A percentile compares a stretch with the other conserved stretches of the same genome.
phyloP scores from a whole-genome alignment of 1,140 invertebrate genomes.

The Megalonaias nervosa region DNA sequence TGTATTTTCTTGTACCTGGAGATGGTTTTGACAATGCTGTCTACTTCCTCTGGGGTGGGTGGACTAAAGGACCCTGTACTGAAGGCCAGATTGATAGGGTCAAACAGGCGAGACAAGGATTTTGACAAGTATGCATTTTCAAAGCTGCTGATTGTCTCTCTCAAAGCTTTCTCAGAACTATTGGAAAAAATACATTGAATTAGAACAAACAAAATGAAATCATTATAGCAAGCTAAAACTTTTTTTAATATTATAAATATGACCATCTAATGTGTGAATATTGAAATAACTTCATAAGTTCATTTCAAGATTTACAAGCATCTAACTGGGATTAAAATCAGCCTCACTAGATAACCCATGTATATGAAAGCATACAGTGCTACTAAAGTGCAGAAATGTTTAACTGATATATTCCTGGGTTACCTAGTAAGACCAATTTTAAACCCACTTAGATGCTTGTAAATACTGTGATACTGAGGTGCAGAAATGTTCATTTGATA shows the following conservation, averaged over 20 bases:
- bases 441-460: too few relatives aligned
- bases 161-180: constrained; percentile 71
- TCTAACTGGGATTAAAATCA: neutral
- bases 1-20: constrained; percentile 73
- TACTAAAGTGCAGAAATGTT: too few relatives aligned
- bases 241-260: too few relatives aligned
- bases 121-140: constrained; percentile 91
- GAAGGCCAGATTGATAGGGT: constrained; percentile 90
- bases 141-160: constrained; percentile 77
- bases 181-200: constrained; percentile 26
- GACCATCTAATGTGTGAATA: too few relatives aligned
- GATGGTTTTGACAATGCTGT: constrained; percentile 79
- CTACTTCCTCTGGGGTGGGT: constrained; percentile 80
- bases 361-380: neutral
- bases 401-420: too few relatives aligned
- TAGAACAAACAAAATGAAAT: too few relatives aligned
- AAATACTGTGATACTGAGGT: too few relatives aligned
- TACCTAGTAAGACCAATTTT: too few relatives aligned
- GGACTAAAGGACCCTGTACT: constrained; percentile 72
- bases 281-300: too few relatives aligned
- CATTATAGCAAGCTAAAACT: too few relatives aligned
- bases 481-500: too few relatives aligned
- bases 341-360: neutral
- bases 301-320: too few relatives aligned
- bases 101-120: constrained; percentile 86